Percentiles rank a stretch among this genome's conserved stretches.
Evolutionary conservation across 2,797 vertebrate genomes (phyloP).

Genomic region (Tadarida brasiliensis): DNA sequence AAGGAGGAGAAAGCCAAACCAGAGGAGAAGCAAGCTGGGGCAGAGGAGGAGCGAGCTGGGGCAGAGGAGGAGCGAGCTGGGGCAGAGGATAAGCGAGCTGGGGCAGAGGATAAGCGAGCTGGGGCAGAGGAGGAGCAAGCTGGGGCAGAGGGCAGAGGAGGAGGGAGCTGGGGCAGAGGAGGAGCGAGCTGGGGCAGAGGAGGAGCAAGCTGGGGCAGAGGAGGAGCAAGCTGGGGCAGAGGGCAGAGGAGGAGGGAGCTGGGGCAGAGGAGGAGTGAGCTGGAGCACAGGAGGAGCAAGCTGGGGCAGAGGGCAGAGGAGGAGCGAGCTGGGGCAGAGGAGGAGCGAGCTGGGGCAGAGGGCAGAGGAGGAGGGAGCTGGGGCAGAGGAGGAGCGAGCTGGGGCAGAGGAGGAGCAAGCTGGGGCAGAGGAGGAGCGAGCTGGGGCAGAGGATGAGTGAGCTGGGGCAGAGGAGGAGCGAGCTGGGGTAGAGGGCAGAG

Average conservation of each 20-base stretch:
- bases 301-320: not conserved
- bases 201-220: not conserved
- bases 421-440: not conserved
- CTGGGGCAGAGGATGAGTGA: not conserved
- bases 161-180: not conserved
- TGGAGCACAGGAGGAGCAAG: too few species aligned
- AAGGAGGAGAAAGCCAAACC: not conserved
- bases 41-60: not conserved
- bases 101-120: not conserved
- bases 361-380: not conserved
- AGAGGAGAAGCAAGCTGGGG: not conserved
- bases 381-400: not conserved
- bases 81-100: not conserved
- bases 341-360: not conserved
- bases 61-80: not conserved
- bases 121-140: not conserved
- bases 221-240: not conserved
- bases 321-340: not conserved
- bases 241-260: not conserved
- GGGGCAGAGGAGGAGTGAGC: not conserved
- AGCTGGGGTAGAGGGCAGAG: not conserved
- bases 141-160: not conserved
- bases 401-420: not conserved
- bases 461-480: not conserved
- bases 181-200: not conserved